Base-by-base conservation (phyloP, 1,140 invertebrate genomes). In the Bombyx mandarina region DNA sequence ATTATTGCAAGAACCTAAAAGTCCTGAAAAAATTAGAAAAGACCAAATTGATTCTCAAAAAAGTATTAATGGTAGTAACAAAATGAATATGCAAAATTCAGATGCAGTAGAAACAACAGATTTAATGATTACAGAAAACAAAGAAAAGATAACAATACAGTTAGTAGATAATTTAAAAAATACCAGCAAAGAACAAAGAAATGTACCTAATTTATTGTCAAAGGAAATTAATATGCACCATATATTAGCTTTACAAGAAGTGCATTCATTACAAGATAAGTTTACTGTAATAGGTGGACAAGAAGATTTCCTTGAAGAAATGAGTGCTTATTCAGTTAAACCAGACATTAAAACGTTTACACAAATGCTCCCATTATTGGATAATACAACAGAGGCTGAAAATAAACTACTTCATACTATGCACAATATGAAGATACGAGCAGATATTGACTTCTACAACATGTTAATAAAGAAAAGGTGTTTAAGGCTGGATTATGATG, bases 401-500 rank as follows among this genome's bases (percentile, higher is more conserved):
- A 86, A 92, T 63, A 87, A 91, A 63, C 67, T 96, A 7, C 61
- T 95, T 6, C 62, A 73, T 45, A 73, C 89, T 26, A 90, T 96
- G 71, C 89, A 90, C 54, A 73, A 84, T 54, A 78, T 87, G 45
- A 82, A 89, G 9, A 73, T 96, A 0, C 89, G 89, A 66, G 82
- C 92, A 0, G 96, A 98, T 84, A 90, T 94, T 45, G 91, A 92
- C 73, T 96, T 97, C 75, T 96, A 91, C 67, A 98, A 98, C 82
- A 91, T 94, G 75, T 82, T 98, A 10, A 97, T 98, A 52, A 95
- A 93, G 71, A 95, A 92, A 73, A 89, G 94, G 56, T 92, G 90
- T 71, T 82, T 91, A 59, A 84, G 94, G 65, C 81, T 80, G 54
- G 91, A 95, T 71, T 93, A 92, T 77, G 80, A 89, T 55, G 86